Evolutionary conservation across 2,888 invertebrate genomes (phyloP), one percentile per base, ranked within the genome.

Genomic region (Parnassius apollo): DNA sequence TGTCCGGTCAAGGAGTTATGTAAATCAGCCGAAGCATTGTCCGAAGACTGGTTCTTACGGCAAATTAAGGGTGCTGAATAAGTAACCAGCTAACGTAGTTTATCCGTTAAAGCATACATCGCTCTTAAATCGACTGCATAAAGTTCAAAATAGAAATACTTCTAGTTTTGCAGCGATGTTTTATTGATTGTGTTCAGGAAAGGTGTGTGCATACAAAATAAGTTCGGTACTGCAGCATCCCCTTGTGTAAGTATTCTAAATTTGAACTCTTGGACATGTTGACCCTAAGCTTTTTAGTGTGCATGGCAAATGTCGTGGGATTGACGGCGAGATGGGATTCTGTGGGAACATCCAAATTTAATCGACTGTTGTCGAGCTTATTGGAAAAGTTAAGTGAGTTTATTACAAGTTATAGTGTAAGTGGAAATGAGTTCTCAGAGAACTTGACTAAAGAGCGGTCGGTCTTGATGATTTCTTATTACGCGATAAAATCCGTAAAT

Each of bases 1-100:
- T 74, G 74, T 80, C 83, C 80, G 86, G 88, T 88, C 89, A 91
- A 91, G 91, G 90, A 91, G 89, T 88, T 90, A 90, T 91, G 91
- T 78, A 89, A 91, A 90, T 89, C 82, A 75, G 75, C 78, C 75
- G 77, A 72, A 75, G 78, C 78, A 88, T 90, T 91, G 88, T 89
- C 74, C 73, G 65, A 62, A 75, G 84, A 85, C 91, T 82, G 85
- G 91, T 90, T 88, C 72, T 75, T 74, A 76, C 71, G 76, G 81
- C 82, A 84, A 85, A 87, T 90, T 88, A 88, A 83, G 90, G 90
- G 89, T 82, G 84, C 79, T 81, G 81, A 78, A 74, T 77, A 77
- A 73, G 76, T 73, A 62, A 71, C 80, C 70, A 71, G n/a, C 45
- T 65, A 71, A 65, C 25, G 11, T 61, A 59, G 59, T 54, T 63